Evolutionary conservation across 2,797 vertebrate genomes (phyloP).

Genomic region (Carapus acus): DNA sequence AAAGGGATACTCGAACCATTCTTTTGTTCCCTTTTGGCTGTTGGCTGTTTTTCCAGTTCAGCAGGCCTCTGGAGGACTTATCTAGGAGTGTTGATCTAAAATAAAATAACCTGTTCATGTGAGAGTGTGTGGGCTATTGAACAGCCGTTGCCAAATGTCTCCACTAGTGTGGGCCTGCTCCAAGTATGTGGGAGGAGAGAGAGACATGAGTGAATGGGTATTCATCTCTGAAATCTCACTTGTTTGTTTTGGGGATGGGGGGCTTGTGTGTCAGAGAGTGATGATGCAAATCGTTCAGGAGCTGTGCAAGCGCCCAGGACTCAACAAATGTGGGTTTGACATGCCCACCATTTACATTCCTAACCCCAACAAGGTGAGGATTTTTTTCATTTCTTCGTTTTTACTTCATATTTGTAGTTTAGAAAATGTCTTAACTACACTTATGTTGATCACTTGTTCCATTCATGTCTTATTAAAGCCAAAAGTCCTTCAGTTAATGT

Average conservation of each 20-base stretch:
- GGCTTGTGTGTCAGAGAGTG: slow-evolving; percentile 68
- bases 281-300: slow-evolving; percentile 90
- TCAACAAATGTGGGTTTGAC: slow-evolving; percentile 87
- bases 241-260: slow-evolving; percentile 3
- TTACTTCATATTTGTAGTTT: too few relatives aligned
- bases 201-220: background rate
- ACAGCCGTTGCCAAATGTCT: slow-evolving; percentile 13
- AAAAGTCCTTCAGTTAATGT: too few relatives aligned
- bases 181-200: slow-evolving; percentile 3
- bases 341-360: slow-evolving; percentile 85
- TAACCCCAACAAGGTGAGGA: slow-evolving; percentile 75
- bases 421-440: too few relatives aligned
- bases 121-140: slow-evolving; percentile 5
- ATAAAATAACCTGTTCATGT: slow-evolving; percentile 2
- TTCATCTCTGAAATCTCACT: background rate
- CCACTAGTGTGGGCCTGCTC: background rate
- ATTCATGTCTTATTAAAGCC: background rate
- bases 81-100: background rate
- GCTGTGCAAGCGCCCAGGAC: slow-evolving; percentile 80
- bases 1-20: background rate
- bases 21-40: background rate
- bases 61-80: background rate
- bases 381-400: background rate
- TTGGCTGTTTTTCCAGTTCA: background rate
- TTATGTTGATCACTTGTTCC: too few relatives aligned